Evolutionary conservation across 2,797 vertebrate species (phyloP), one percentile per base, ranked within the genome.

Genomic region (Lophius americanus): DNA sequence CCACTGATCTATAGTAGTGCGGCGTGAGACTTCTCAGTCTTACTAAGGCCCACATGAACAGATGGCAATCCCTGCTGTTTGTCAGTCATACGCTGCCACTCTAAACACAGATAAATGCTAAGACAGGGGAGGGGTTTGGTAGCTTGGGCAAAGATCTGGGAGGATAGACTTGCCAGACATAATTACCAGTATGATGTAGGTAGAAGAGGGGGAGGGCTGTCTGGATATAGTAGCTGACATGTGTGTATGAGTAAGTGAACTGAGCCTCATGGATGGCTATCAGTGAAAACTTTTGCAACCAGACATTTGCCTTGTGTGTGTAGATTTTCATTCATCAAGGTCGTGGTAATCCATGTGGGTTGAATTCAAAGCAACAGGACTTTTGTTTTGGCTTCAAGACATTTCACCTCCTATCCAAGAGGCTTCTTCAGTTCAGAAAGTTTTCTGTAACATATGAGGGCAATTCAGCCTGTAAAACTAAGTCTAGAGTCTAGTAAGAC

Each of bases 31-130:
- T 23, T 79, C 76, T 72, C 44, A 60, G 79, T 78, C 80, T 86
- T 91, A 86, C 88, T 84, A 89, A 92, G 92, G 83, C 86, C 84
- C 79, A 79, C 52, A 79, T 81, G 83, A 91, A 86, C 93, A 93
- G 91, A 93, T 94, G 93, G 91, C 81, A 82, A 79, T 78, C 79
- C 84, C 36, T 72, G 72, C 83, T 88, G 84, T 90, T 89, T 89
- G 76, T 88, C 76, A 78, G 81, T 79, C 80, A 54, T 57, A 68
- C 84, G 36, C 58, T 32, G 66, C 78, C 75, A 56, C 76, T 90
- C 84, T 89, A 90, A 91, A 91, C 71, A 36, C 43, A 77, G 80
- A 75, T 91, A 88, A 92, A 90, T 49, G 68, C 78, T 74, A 70
- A 70, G 1, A 32, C 32, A 78, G 60, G 82, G 87, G 87, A 83